Evolutionary conservation across 2,113 vertebrate species (phyloP).

Genomic region (Crocuta crocuta): DNA sequence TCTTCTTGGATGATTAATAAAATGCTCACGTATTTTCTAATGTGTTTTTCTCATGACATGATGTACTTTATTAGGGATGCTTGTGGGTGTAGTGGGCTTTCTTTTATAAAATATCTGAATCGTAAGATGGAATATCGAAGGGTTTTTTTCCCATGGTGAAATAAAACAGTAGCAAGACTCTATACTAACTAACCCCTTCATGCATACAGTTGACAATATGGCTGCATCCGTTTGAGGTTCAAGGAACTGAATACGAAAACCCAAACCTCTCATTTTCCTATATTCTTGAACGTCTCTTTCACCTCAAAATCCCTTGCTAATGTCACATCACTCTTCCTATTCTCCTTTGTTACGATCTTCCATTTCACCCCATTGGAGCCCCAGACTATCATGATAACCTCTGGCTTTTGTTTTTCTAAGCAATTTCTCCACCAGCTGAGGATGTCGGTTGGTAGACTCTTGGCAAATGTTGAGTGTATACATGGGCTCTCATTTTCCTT

Average conservation of each 20-base stretch:
- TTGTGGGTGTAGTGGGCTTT: neutral
- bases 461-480: neutral
- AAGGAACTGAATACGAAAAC: neutral
- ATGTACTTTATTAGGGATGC: slow-evolving; percentile 19
- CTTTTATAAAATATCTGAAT: slow-evolving; percentile 50
- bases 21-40: slow-evolving; percentile 43
- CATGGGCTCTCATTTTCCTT: neutral
- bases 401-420: neutral
- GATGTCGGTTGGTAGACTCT: neutral
- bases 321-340: neutral
- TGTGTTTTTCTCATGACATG: slow-evolving; percentile 47
- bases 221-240: neutral
- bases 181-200: neutral
- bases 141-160: neutral
- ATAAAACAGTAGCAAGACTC: neutral
- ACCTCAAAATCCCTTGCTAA: neutral
- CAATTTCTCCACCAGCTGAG: neutral
- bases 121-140: neutral
- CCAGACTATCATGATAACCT: neutral
- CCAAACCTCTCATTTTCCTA: neutral
- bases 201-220: neutral
- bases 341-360: neutral
- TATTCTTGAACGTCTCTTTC: neutral
- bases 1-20: slow-evolving; percentile 1
- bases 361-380: neutral